Conservation (phyloP, 2,888 invertebrate species). For the Abrostola tripartita region DNA sequence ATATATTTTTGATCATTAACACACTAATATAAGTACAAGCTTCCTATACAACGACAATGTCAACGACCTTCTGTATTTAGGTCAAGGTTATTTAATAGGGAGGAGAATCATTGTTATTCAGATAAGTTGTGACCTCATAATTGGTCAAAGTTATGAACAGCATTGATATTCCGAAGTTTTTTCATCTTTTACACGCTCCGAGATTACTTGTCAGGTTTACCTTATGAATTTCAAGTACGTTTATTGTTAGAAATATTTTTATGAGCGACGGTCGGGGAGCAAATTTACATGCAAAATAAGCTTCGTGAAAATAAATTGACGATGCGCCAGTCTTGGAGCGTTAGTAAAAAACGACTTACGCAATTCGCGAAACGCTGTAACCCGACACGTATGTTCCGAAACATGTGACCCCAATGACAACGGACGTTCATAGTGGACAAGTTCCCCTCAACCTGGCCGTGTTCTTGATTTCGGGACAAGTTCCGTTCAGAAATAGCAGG, state of each 20-base stretch:
- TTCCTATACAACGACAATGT: constrained; percentile 39
- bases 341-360: constrained; percentile 54
- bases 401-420: constrained; percentile 70
- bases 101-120: constrained; percentile 47
- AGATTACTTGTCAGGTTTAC: constrained; percentile 30
- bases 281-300: constrained; percentile 25
- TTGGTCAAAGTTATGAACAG: constrained; percentile 33
- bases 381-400: constrained; percentile 66
- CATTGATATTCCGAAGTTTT: constrained; percentile 50
- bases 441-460: constrained; percentile 71
- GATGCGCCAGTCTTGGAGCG: not conserved
- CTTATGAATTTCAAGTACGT: constrained; percentile 39
- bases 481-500: constrained; percentile 80
- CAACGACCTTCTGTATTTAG: constrained; percentile 59
- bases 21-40: constrained; percentile 14
- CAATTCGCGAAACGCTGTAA: constrained; percentile 60
- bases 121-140: constrained; percentile 29
- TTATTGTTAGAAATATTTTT: constrained; percentile 15
- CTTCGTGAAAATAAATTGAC: constrained; percentile 17
- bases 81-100: constrained; percentile 58
- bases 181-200: constrained; percentile 35
- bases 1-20: constrained; percentile 28
- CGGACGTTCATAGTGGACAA: constrained; percentile 66
- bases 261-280: not conserved
- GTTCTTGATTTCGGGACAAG: constrained; percentile 77